phyloP scores from a whole-genome alignment of 2,888 invertebrate species.

The Caenorhabditis sulstoni region DNA sequence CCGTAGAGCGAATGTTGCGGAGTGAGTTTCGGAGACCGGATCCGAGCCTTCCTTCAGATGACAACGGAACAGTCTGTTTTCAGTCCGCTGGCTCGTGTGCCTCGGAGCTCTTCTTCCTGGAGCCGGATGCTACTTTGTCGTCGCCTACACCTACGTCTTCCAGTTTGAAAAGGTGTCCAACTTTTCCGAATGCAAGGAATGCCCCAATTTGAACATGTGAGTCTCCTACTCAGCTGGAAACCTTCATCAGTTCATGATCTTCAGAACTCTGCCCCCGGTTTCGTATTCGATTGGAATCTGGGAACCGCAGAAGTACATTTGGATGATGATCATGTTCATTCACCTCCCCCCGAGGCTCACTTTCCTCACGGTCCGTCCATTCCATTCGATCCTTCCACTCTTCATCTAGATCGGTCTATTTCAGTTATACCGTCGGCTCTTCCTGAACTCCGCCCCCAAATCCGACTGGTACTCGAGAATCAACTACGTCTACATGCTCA shows the following conservation, averaged over 20 bases:
- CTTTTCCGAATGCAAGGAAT: constrained; percentile 73
- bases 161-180: constrained; percentile 76
- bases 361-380: constrained; percentile 68
- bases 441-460: constrained; percentile 64
- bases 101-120: constrained; percentile 78
- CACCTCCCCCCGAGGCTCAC: constrained; percentile 77
- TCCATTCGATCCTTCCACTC: neutral
- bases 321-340: constrained; percentile 76
- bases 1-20: constrained; percentile 55
- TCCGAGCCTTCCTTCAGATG: neutral
- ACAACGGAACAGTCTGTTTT: constrained; percentile 25
- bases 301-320: constrained; percentile 78
- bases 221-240: constrained; percentile 4
- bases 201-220: constrained; percentile 74
- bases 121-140: constrained; percentile 77
- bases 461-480: constrained; percentile 53
- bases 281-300: constrained; percentile 79
- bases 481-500: constrained; percentile 61
- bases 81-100: constrained; percentile 65
- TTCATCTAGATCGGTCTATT: constrained; percentile 10
- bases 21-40: no score
- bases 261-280: constrained; percentile 77
- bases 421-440: constrained; percentile 68
- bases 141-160: constrained; percentile 77
- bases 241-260: constrained; percentile 31